Evolutionary conservation across 2,797 vertebrate genomes (phyloP), one percentile per base, ranked within the genome.

Genomic region (Sebastes nivosus): DNA sequence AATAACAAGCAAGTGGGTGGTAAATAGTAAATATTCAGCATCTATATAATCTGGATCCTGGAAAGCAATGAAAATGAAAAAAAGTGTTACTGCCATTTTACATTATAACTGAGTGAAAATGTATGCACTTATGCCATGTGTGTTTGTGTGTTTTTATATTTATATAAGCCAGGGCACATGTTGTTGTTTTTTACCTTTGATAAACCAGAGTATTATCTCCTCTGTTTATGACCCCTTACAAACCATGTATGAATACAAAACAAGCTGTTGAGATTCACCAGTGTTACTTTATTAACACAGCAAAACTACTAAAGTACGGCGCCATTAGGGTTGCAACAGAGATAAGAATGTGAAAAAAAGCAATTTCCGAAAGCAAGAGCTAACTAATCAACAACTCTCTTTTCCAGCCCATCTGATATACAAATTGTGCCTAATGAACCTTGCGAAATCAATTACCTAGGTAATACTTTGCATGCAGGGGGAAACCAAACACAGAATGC

Each of bases 361-460:
- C 79, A 86, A 90, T 93, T 93, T 93, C 87, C 79, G 61, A 92
- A 94, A 93, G 90, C 90, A 93, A 94, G 92, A 94, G 94, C 91
- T 89, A 91, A 92, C 91, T 93, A 94, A 95, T 95, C 92, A 95
- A 94, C 92, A 93, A 93, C 92, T 94, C 95, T 95, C 89, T 94
- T 95, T 95, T 95, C 92, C 93, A 94, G 91, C 92, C 93, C 94
- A 94, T 95, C 94, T 94, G 91, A 94, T 94, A 93, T 93, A 95
- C 93, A 95, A 96, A 95, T 95, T 95, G 93, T 86, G 90, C 94
- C 90, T 95, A 95, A 96, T 95, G 94, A 95, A 95, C 89, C 91
- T 63, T 89, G 88, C 91, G 93, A 94, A 96, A 95, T 95, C 94
- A 95, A 96, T 96, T 95, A 94, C 90, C 92, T 90, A 85, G 88